Conservation (phyloP, 2,797 vertebrate genomes). For the Manis javanica region DNA sequence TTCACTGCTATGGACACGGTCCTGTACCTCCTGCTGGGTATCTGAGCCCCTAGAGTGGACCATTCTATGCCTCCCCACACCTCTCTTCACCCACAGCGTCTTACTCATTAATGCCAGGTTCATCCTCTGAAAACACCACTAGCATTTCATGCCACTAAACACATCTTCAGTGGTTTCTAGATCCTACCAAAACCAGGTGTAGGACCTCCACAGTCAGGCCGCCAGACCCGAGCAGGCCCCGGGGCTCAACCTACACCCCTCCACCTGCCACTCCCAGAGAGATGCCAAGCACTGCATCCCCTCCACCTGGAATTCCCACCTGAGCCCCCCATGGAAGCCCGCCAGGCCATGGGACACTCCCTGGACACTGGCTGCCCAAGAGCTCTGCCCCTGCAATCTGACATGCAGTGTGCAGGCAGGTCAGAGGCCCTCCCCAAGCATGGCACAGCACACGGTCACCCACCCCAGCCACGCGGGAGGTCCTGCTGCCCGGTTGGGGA, state of each 20-base stretch:
- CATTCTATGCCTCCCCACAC: background rate
- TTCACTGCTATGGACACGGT: background rate
- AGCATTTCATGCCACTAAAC: background rate
- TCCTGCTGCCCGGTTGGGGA: too few species aligned
- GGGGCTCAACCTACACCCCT: background rate
- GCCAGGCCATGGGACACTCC: background rate
- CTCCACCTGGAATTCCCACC: background rate
- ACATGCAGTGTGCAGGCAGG: rapidly evolving
- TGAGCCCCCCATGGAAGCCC: background rate
- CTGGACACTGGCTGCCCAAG: background rate
- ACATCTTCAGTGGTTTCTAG: background rate
- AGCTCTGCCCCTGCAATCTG: rapidly evolving
- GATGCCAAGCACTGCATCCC: background rate
- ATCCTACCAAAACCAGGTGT: background rate
- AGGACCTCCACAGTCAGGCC: background rate
- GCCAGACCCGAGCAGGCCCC: rapidly evolving
- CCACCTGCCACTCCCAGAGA: background rate
- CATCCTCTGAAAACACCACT: background rate
- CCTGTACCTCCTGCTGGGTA: background rate
- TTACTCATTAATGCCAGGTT: background rate
- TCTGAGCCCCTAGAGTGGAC: background rate
- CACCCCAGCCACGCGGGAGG: background rate
- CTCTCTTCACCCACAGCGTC: background rate
- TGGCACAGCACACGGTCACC: background rate
- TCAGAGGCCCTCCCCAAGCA: rapidly evolving